Conservation (phyloP, 2,113 vertebrate genomes). For the Fulmarus glacialis region DNA sequence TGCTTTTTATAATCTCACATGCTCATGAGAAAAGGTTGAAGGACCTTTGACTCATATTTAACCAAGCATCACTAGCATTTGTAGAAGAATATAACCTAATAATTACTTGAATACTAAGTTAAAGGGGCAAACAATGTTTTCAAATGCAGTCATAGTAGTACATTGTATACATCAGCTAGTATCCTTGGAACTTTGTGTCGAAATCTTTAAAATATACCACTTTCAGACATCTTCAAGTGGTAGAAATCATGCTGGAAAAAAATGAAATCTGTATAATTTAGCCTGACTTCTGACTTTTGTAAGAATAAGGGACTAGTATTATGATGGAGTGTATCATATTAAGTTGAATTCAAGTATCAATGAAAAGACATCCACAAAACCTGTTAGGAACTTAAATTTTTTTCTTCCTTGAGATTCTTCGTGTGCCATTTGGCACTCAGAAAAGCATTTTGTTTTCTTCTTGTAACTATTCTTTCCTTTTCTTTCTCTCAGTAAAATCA, state of each 20-base stretch:
- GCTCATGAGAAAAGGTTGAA: neutral
- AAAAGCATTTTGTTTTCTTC: neutral
- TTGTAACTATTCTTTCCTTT: neutral
- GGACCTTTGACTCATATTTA: neutral
- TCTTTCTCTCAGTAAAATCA: neutral
- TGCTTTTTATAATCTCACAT: neutral
- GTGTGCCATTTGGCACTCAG: neutral
- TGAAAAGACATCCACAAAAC: neutral
- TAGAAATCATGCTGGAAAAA: neutral
- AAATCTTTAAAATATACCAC: neutral
- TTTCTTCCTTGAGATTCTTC: neutral
- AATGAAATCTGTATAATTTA: neutral
- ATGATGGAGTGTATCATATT: neutral
- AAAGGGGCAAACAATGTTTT: neutral
- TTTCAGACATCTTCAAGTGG: neutral
- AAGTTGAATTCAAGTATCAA: neutral
- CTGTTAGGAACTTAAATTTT: neutral
- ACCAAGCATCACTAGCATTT: neutral
- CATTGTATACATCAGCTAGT: neutral
- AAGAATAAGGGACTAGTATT: neutral
- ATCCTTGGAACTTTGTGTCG: neutral
- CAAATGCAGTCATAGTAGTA: neutral
- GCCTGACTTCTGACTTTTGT: neutral
- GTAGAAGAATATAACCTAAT: neutral
- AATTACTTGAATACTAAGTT: neutral